Percentiles rank a stretch among this genome's conserved stretches.
Conservation (phyloP, 2,888 invertebrate species). For the Silvanus unidentatus region DNA sequence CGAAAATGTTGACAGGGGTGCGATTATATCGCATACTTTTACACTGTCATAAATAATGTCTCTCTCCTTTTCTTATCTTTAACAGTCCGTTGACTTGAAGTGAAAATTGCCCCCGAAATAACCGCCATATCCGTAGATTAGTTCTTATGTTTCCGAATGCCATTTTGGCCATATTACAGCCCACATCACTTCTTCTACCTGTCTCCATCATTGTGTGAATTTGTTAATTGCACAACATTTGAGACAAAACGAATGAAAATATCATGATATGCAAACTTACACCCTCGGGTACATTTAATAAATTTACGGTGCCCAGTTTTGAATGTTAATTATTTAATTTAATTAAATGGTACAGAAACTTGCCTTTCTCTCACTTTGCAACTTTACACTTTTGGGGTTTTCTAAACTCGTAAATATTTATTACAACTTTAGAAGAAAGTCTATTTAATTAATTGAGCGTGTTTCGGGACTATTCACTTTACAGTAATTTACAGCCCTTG, state of each 20-base stretch:
- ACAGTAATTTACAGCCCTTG: too few relatives aligned
- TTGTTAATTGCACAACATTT: background rate
- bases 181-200: conserved; percentile 14
- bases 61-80: conserved; percentile 23
- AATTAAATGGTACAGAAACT: conserved; percentile 31
- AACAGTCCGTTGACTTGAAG: conserved; percentile 31
- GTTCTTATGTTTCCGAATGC: conserved; percentile 27
- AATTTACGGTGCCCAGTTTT: conserved; percentile 31
- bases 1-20: too few relatives aligned
- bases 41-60: conserved; percentile 13
- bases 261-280: conserved; percentile 9
- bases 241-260: conserved; percentile 1
- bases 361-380: too few relatives aligned
- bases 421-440: too few relatives aligned
- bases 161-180: conserved; percentile 18
- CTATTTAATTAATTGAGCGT: too few relatives aligned
- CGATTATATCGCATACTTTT: conserved; percentile 5
- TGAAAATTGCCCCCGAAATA: too few relatives aligned
- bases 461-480: too few relatives aligned
- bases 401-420: too few relatives aligned
- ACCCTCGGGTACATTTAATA: conserved; percentile 30
- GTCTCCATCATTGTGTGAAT: background rate
- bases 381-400: too few relatives aligned
- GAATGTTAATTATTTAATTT: conserved; percentile 42
- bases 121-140: conserved; percentile 32